Conservation (phyloP, 23 tunicate species). For the Ciona savignyi region DNA sequence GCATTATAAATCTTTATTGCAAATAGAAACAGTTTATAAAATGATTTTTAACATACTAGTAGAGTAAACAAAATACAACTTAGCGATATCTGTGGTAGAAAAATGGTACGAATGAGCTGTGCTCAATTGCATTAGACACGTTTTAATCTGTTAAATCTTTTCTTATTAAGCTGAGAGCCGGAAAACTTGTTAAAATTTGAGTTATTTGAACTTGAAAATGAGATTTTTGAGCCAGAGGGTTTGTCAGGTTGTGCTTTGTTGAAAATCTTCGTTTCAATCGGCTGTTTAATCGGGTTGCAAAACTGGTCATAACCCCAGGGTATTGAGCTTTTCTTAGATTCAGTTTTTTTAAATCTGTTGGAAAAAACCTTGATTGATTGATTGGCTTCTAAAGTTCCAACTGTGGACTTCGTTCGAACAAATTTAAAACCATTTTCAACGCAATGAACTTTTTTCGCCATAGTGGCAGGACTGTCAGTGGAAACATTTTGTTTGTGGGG, state of each 20-base stretch:
- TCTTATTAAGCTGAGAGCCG: neutral
- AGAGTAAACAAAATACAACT: too few relatives aligned
- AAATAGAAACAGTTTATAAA: too few relatives aligned
- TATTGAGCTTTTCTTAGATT: neutral
- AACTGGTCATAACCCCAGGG: neutral
- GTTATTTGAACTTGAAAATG: conserved; percentile 39
- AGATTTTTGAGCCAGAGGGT: neutral
- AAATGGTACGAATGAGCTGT: too few relatives aligned
- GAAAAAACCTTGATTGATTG: neutral
- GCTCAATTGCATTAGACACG: conserved; percentile 14
- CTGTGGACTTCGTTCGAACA: conserved; percentile 4
- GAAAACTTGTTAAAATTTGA: conserved; percentile 21
- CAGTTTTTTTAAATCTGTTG: neutral
- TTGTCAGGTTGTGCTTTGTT: neutral
- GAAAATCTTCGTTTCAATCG: neutral
- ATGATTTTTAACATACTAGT: too few relatives aligned
- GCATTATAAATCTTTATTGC: too few relatives aligned
- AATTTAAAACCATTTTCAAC: conserved; percentile 18
- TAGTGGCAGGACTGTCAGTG: conserved; percentile 25
- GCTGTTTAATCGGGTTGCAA: too few relatives aligned
- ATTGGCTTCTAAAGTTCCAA: neutral
- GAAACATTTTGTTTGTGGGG: neutral
- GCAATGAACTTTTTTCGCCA: conserved; percentile 1
- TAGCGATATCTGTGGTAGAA: too few relatives aligned
- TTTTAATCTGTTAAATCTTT: conserved; percentile 36